phyloP scores from a whole-genome alignment of 1,140 invertebrate genomes.

The Maconellicoccus hirsutus region DNA sequence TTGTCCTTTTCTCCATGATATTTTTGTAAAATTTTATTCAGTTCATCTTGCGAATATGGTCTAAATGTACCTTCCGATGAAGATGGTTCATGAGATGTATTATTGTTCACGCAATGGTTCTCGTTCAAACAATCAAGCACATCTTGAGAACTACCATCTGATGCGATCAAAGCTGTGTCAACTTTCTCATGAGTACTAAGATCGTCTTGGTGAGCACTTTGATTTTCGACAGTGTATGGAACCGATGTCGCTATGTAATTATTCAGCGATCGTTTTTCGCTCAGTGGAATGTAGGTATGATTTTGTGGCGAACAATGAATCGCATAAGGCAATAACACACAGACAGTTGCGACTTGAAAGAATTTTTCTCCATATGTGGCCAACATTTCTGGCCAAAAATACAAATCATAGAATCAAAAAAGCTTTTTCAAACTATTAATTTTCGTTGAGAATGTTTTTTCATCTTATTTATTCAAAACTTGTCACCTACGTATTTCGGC shows the following conservation, averaged over 20 bases:
- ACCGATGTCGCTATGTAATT: slow-evolving; percentile 11
- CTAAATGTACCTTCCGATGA: slow-evolving; percentile 29
- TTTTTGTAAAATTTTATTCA: slow-evolving; percentile 31
- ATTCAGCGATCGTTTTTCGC: neutral
- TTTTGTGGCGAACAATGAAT: neutral
- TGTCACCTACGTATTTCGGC: neutral
- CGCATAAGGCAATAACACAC: neutral
- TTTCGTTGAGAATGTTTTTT: slow-evolving; percentile 9
- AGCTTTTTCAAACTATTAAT: slow-evolving; percentile 6
- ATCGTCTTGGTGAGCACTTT: neutral
- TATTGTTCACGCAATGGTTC: slow-evolving; percentile 24
- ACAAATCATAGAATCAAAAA: slow-evolving; percentile 11
- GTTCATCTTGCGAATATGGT: slow-evolving; percentile 32
- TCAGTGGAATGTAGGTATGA: neutral
- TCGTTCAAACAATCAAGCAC: slow-evolving; percentile 23
- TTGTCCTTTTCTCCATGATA: slow-evolving; percentile 28
- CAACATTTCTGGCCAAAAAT: slow-evolving; percentile 15
- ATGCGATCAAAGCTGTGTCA: neutral
- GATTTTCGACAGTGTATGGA: neutral
- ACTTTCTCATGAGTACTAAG: neutral
- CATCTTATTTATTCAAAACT: neutral
- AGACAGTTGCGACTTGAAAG: slow-evolving; percentile 9
- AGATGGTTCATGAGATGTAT: neutral
- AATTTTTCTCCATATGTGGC: slow-evolving; percentile 16
- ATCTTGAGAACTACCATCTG: neutral